phyloP scores from a whole-genome alignment of 2,113 vertebrate species.

The Pterocles gutturalis region DNA sequence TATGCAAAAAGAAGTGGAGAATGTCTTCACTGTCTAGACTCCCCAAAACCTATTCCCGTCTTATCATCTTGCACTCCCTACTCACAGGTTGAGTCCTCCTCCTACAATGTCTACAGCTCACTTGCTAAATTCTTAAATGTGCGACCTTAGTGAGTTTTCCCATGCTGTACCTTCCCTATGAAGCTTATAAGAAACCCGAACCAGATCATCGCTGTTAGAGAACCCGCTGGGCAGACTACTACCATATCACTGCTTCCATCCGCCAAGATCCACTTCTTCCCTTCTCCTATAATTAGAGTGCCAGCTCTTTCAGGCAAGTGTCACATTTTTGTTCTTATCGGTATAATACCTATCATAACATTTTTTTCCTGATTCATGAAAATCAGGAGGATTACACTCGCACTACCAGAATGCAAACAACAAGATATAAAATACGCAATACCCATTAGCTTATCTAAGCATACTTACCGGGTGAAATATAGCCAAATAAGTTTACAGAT shows the following conservation, averaged over 20 bases:
- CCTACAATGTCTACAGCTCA: background rate
- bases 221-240: background rate
- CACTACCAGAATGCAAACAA: background rate
- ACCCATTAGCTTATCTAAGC: background rate
- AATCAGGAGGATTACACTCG: background rate
- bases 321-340: background rate
- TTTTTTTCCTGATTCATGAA: background rate
- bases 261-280: background rate
- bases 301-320: background rate
- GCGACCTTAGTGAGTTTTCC: background rate
- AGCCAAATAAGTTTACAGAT: background rate
- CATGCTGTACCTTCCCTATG: background rate
- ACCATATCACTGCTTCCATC: background rate
- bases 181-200: background rate
- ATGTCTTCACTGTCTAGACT: background rate
- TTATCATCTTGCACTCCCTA: background rate
- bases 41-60: background rate
- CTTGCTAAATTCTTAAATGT: background rate
- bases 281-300: background rate
- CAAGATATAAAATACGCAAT: background rate
- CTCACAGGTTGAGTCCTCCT: background rate
- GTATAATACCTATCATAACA: background rate
- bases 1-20: background rate
- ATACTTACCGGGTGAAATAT: background rate
- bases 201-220: background rate